Percentiles rank a stretch among this genome's conserved stretches.
phyloP scores from a whole-genome alignment of 2,113 vertebrate genomes.

The Pseudolaguvia tuberculata region DNA sequence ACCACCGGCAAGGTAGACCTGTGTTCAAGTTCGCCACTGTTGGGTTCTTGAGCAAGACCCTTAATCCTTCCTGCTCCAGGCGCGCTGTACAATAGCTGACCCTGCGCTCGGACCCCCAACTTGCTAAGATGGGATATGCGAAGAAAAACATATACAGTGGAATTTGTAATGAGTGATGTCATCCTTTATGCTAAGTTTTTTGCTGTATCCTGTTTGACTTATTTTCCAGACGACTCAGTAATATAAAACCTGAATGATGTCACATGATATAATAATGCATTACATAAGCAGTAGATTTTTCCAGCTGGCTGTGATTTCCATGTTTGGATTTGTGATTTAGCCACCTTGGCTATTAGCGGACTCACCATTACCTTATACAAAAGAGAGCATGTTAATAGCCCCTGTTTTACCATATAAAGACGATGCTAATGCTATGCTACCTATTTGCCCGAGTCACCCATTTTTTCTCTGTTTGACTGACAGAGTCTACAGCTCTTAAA shows the following conservation, averaged over 20 bases:
- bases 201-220: neutral
- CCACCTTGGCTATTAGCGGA: neutral
- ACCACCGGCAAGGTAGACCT: too few relatives aligned
- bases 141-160: too few relatives aligned
- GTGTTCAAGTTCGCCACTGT: too few relatives aligned
- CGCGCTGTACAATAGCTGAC: too few relatives aligned
- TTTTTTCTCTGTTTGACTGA: constrained; percentile 15
- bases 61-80: too few relatives aligned
- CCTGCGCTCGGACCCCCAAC: too few relatives aligned
- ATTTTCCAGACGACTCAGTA: neutral
- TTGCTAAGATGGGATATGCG: too few relatives aligned
- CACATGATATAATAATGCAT: neutral
- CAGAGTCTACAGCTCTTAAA: constrained; percentile 2
- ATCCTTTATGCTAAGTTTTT: too few relatives aligned
- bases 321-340: neutral
- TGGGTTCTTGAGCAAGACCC: too few relatives aligned
- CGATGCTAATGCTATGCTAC: neutral
- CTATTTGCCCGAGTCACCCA: neutral
- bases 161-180: too few relatives aligned
- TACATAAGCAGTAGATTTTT: neutral
- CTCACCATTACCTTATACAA: constrained; percentile 25
- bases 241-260: too few relatives aligned
- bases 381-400: constrained; percentile 2
- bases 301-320: neutral
- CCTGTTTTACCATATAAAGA: constrained; percentile 17